Evolutionary conservation across 35 echinoderm and acorn worm genomes (phyloP).

Genomic region (Amphiura filiformis): DNA sequence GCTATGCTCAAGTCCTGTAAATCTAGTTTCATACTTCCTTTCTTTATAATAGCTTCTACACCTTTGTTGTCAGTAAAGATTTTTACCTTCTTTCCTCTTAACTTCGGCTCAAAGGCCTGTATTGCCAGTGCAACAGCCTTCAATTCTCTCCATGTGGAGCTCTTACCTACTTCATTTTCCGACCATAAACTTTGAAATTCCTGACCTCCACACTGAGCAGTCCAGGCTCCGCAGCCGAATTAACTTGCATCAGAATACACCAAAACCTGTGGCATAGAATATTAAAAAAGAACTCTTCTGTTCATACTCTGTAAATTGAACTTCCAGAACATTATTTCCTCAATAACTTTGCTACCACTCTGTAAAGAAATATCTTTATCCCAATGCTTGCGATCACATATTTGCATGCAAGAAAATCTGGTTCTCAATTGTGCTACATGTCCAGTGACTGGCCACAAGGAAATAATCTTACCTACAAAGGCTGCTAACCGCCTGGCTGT

Average conservation of each 20-base stretch:
- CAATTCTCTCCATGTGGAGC: not conserved
- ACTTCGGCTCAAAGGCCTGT: not conserved
- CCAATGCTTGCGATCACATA: not conserved
- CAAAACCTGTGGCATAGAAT: not conserved
- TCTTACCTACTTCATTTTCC: not conserved
- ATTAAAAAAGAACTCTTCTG: not conserved
- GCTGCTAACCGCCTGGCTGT: not conserved
- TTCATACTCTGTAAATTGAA: not conserved
- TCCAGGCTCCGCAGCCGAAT: not conserved
- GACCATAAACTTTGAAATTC: not conserved
- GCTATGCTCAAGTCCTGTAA: not conserved
- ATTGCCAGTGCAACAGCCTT: not conserved
- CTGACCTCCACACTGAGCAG: not conserved
- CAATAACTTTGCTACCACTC: not conserved
- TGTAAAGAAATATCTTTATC: not conserved
- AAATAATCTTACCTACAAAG: constrained; percentile 7
- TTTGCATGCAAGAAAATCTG: not conserved
- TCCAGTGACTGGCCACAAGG: not conserved
- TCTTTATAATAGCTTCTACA: not conserved
- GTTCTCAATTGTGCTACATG: constrained; percentile 9
- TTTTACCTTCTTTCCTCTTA: not conserved
- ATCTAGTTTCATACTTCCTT: constrained; percentile 5
- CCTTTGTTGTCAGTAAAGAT: not conserved
- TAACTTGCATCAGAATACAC: not conserved
- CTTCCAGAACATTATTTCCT: not conserved